Base-by-base conservation (phyloP, 2,113 vertebrate species). In the Lipophrys pholis region DNA sequence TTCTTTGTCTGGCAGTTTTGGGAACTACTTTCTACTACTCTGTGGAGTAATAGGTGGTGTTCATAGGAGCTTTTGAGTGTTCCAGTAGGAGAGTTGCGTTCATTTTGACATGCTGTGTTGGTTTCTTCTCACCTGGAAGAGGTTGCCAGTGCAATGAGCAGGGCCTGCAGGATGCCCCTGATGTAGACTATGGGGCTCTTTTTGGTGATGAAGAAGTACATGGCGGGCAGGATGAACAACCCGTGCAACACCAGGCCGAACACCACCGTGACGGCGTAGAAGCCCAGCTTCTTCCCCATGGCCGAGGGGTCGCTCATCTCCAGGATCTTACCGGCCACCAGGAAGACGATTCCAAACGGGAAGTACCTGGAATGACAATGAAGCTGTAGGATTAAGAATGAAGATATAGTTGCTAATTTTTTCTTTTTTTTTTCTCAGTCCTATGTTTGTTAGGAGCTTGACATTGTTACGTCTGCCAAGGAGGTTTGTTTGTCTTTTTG, bases 181-280 rank as follows among this genome's bases (percentile, higher is more conserved):
- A 99, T 98, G 90, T 98, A 99, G 84, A 98, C 96, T 0, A 99
- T 95, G 62, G 97, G 97, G 66, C 98, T 99, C 88, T 98, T 99
- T 89, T 94, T 99, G 87, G 97, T 99, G 92, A 99, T 97, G 81
- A 97, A 95, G 93, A 98, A 97, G 86, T 99, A 99, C 92, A 98
- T 96, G 87, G 96, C 92, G 39, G 97, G 97, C 74, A 99, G 94
- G 73, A 99, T 97, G 73, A 99, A 95, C 15, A 99, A 93, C 46
- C 97, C 97, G 0, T 99, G 97, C 50, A 98, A 89, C 58, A 99
- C 93, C 43, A 99, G 92, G 38, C 97, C 97, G 0, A 96, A 97
- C 56, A 99, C 96, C 87, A 99, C 97, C 0, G 97, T 99, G 52
- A 97, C 86, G 1, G 97, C 96, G 0, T 99, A 99, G 90, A 97